These are phyloP conservation scores for Zaprionus camerounensis DNA, from an alignment of 1,140 invertebrate genomes.

Conservation along the genomic window DNA sequence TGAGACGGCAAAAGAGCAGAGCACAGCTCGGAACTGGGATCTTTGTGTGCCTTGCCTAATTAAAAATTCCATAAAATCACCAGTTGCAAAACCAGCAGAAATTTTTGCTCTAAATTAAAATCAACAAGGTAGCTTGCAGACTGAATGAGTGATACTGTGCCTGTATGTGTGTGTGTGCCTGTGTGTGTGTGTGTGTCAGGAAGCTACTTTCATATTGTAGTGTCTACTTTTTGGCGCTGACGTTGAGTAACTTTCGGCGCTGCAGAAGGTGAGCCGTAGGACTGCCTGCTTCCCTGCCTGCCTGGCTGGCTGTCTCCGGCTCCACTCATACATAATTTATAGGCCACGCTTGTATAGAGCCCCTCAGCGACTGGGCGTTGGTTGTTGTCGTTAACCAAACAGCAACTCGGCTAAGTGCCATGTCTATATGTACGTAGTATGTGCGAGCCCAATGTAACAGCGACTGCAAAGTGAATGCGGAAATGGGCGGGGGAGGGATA, in stretches of 20 bases:
- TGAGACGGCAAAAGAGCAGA: constrained; percentile 7
- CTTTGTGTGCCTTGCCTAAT: constrained; percentile 55
- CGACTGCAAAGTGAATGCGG: constrained; percentile 4
- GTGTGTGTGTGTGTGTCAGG: constrained; percentile 5
- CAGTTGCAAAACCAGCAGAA: constrained; percentile 36
- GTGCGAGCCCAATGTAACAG: neutral
- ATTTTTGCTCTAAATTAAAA: constrained; percentile 42
- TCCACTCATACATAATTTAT: constrained; percentile 76
- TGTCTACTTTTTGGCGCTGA: constrained; percentile 61
- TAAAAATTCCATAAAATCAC: constrained; percentile 73
- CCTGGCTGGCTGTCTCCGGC: constrained; percentile 29
- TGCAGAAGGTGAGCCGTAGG: constrained; percentile 16
- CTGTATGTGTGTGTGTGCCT: neutral
- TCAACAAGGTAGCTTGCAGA: constrained; percentile 32
- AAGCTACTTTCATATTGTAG: constrained; percentile 59
- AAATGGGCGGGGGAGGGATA: neutral
- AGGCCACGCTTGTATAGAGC: constrained; percentile 38
- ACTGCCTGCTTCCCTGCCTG: neutral
- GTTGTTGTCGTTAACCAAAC: constrained; percentile 69
- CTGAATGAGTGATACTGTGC: neutral
- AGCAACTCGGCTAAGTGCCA: constrained; percentile 62
- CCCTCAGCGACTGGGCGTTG: constrained; percentile 46
- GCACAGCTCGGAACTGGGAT: constrained; percentile 11
- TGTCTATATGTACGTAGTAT: constrained; percentile 31
- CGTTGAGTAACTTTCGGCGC: constrained; percentile 52